Percentiles rank a stretch among this genome's conserved stretches.
phyloP scores from a whole-genome alignment of 2,888 invertebrate species.

The Eutolmus rufibarbis region DNA sequence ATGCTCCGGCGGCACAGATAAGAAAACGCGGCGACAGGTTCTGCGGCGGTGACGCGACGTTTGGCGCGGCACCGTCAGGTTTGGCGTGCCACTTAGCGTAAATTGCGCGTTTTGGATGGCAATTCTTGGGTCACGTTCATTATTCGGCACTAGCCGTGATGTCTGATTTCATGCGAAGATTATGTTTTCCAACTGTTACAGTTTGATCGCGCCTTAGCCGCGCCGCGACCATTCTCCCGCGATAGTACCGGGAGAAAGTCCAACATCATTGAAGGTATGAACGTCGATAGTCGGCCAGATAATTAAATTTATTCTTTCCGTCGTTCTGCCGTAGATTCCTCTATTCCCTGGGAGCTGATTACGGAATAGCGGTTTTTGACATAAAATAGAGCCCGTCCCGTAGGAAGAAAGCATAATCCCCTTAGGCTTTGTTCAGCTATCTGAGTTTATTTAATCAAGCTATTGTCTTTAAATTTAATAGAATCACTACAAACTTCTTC shows the following conservation, averaged over 20 bases:
- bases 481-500: background rate
- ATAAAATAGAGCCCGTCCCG: background rate
- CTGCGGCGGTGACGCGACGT: background rate
- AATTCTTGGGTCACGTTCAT: constrained; percentile 9
- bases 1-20: background rate
- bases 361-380: background rate
- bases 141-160: constrained; percentile 17
- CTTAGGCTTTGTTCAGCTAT: background rate
- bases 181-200: background rate
- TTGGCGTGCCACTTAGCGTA: background rate
- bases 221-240: background rate
- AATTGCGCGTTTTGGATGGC: constrained; percentile 9
- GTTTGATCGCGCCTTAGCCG: background rate
- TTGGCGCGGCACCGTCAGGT: background rate
- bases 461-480: background rate
- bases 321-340: background rate
- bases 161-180: constrained; percentile 11
- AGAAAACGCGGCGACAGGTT: constrained; percentile 6
- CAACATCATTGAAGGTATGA: background rate
- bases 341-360: background rate
- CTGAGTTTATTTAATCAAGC: background rate
- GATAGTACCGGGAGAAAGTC: background rate
- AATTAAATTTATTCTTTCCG: constrained; percentile 17
- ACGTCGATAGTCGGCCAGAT: background rate
- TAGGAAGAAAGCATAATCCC: background rate